Conservation (phyloP, 1,140 invertebrate genomes). For the Mercenaria mercenaria region DNA sequence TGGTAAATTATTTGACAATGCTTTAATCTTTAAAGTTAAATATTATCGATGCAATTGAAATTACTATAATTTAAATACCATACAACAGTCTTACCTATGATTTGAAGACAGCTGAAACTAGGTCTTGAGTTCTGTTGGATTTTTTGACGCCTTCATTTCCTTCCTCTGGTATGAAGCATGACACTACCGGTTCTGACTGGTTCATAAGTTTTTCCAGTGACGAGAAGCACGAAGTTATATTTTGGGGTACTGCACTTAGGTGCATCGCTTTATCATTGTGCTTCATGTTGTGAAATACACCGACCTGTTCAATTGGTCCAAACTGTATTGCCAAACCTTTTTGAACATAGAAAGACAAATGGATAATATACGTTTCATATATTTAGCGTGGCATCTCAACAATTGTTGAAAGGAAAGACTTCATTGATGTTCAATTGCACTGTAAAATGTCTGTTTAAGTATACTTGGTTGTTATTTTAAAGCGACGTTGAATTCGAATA, state of each 20-base stretch:
- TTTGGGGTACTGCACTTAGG: conserved; percentile 96
- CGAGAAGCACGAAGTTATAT: conserved; percentile 94
- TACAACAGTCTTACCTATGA: conserved; percentile 82
- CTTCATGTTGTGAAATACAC: conserved; percentile 94
- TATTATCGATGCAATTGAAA: no score
- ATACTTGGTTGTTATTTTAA: no score
- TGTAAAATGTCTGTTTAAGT: no score
- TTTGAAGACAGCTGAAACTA: conserved; percentile 77
- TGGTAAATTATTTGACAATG: no score
- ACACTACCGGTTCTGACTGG: conserved; percentile 93
- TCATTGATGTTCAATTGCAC: no score
- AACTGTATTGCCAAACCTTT: conserved; percentile 96
- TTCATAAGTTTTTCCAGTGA: conserved; percentile 95
- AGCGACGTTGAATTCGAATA: no score
- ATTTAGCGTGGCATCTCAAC: no score
- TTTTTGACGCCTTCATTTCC: conserved; percentile 87
- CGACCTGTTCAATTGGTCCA: conserved; percentile 99
- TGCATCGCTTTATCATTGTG: conserved; percentile 95
- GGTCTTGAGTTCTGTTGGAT: conserved; percentile 50
- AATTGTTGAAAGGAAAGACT: no score
- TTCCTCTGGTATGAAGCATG: conserved; percentile 93
- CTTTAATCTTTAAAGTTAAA: no score
- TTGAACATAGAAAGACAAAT: no score
- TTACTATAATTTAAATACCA: no score
- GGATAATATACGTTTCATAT: no score